These are phyloP conservation scores for Poeciliopsis turrubarensis DNA, from an alignment of 2,113 vertebrate genomes.

Conservation along the genomic window DNA sequence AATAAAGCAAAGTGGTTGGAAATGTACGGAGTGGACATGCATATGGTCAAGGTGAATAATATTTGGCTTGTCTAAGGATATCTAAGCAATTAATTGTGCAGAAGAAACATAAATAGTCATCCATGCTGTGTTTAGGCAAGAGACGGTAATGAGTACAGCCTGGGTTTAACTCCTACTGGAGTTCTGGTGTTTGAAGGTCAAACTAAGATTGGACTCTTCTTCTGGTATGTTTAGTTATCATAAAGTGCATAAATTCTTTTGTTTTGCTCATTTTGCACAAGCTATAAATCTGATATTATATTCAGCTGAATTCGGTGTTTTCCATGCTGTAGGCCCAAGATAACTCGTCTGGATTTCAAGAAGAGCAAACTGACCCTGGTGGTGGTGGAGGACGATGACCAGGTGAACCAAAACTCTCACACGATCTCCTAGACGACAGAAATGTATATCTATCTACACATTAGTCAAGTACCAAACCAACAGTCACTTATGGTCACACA, in stretches of 20 bases:
- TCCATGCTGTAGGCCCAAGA: constrained; percentile 88
- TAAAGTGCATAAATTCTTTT: not conserved
- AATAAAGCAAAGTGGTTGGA: constrained; percentile 99
- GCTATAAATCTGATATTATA: not conserved
- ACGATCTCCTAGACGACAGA: not conserved
- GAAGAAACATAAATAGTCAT: not conserved
- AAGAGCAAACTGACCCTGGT: constrained; percentile 96
- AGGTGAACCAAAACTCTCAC: constrained; percentile 78
- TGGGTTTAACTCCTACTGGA: constrained; percentile 96
- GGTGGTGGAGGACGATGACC: constrained; percentile 97
- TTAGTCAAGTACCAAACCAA: not conserved
- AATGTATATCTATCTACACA: not conserved
- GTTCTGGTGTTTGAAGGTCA: constrained; percentile 98
- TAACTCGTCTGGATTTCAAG: constrained; percentile 97
- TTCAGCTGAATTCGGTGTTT: not conserved
- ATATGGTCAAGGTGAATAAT: constrained; percentile 91
- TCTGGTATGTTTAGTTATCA: constrained; percentile 84
- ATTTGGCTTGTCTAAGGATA: not conserved
- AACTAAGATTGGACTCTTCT: constrained; percentile 98
- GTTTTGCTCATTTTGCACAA: no score
- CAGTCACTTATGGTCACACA: not conserved
- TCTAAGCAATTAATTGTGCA: not conserved
- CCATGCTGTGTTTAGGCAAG: constrained; percentile 82
- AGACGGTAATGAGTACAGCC: constrained; percentile 97
- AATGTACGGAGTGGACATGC: constrained; percentile 99